A percentile compares a stretch with the other conserved stretches of the same genome.
Evolutionary conservation across 2,888 invertebrate species (phyloP).

Genomic region (Ochropleura leucogaster): DNA sequence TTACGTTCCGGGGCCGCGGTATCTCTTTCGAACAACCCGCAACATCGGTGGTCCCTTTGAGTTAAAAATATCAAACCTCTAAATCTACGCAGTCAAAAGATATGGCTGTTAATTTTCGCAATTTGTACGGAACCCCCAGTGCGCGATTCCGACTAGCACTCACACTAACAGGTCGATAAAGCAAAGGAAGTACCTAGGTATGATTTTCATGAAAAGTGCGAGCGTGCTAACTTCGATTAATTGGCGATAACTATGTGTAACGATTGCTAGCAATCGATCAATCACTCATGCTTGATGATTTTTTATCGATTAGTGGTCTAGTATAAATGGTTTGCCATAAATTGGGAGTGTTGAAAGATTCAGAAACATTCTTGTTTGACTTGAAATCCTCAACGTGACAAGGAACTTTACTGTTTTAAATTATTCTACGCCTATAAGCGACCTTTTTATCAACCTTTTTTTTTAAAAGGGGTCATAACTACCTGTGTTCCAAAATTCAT

Average conservation of each 20-base stretch:
- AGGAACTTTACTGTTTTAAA: not conserved
- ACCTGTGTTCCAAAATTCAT: too few relatives aligned
- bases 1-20: too few relatives aligned
- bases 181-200: conserved; percentile 28
- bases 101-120: too few relatives aligned
- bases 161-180: not conserved
- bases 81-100: too few relatives aligned
- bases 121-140: too few relatives aligned
- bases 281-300: conserved; percentile 27
- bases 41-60: too few relatives aligned
- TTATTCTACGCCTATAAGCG: too few relatives aligned
- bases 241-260: conserved; percentile 49
- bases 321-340: conserved; percentile 1
- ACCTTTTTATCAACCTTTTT: too few relatives aligned
- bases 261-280: conserved; percentile 27
- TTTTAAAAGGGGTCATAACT: too few relatives aligned
- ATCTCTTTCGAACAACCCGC: too few relatives aligned
- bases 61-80: too few relatives aligned
- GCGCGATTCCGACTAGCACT: too few relatives aligned
- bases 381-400: not conserved
- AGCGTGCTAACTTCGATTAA: conserved; percentile 19
- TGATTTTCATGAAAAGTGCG: conserved; percentile 15
- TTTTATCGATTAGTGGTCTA: not conserved
- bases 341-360: conserved; percentile 2
- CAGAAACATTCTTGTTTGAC: not conserved